Evolutionary conservation across 2,888 invertebrate genomes (phyloP).

Genomic region (Hoplodrina ambigua): DNA sequence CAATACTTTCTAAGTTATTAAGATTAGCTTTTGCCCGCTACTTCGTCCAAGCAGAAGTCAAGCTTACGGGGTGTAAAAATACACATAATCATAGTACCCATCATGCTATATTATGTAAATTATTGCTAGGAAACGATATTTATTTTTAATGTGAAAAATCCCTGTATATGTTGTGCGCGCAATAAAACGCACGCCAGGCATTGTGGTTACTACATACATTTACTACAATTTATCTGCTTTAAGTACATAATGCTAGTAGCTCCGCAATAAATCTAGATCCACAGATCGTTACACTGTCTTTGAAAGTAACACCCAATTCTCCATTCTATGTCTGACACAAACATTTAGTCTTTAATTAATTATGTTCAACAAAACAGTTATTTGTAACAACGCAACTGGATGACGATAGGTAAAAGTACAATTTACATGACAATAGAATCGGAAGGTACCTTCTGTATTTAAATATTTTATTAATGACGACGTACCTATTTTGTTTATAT

Average conservation of each 20-base stretch:
- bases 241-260: background rate
- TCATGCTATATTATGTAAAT: too few relatives aligned
- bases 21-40: too few relatives aligned
- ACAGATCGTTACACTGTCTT: background rate
- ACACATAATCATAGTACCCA: too few relatives aligned
- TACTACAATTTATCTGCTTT: too few relatives aligned
- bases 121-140: too few relatives aligned
- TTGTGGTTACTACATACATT: too few relatives aligned
- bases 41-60: too few relatives aligned
- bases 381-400: background rate
- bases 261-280: background rate
- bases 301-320: background rate
- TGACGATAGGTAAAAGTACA: background rate
- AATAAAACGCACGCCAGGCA: too few relatives aligned
- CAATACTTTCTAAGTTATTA: too few relatives aligned
- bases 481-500: slow-evolving; percentile 7
- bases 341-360: background rate
- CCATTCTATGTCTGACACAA: background rate
- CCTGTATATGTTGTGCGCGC: too few relatives aligned
- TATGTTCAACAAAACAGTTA: background rate
- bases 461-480: slow-evolving; percentile 13
- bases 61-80: too few relatives aligned
- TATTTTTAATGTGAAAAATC: too few relatives aligned
- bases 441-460: background rate
- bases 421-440: slow-evolving; percentile 39